A percentile compares a stretch with the other conserved stretches of the same genome.
These are phyloP conservation scores for Spheniscus mendiculus DNA, from an alignment of 2,113 vertebrate species.

Conservation along the genomic window DNA sequence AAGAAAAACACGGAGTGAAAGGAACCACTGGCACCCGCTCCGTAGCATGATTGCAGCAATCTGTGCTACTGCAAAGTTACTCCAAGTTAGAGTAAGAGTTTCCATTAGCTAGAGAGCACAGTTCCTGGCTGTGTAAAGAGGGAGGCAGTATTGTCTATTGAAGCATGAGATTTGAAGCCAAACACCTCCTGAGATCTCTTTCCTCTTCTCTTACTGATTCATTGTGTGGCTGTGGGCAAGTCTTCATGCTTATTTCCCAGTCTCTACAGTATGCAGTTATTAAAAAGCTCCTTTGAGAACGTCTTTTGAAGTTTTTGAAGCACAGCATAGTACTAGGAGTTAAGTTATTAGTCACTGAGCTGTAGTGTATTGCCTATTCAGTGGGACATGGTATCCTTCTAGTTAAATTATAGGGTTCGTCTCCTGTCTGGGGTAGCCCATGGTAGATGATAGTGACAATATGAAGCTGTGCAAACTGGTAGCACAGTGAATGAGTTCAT, in stretches of 20 bases:
- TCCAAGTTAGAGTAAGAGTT: conserved; percentile 3
- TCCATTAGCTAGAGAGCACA: background rate
- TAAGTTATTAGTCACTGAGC: background rate
- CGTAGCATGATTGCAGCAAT: background rate
- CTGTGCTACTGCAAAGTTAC: background rate
- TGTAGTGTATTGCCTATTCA: background rate
- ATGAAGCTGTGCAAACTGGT: background rate
- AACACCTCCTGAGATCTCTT: background rate
- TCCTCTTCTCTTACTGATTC: background rate
- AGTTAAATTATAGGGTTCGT: background rate
- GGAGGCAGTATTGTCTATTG: background rate
- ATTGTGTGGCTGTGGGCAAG: background rate
- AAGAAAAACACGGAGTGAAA: background rate
- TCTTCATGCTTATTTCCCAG: background rate
- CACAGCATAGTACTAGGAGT: background rate
- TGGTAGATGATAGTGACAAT: background rate
- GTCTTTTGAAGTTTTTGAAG: background rate
- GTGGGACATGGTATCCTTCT: background rate
- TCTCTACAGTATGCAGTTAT: background rate
- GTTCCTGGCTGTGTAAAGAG: background rate
- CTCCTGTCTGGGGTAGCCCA: background rate
- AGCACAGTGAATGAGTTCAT: background rate
- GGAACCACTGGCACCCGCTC: background rate
- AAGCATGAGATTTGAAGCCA: background rate
- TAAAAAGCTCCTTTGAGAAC: background rate